phyloP scores from a whole-genome alignment of 2,888 invertebrate species.

The Polia nebulosa region DNA sequence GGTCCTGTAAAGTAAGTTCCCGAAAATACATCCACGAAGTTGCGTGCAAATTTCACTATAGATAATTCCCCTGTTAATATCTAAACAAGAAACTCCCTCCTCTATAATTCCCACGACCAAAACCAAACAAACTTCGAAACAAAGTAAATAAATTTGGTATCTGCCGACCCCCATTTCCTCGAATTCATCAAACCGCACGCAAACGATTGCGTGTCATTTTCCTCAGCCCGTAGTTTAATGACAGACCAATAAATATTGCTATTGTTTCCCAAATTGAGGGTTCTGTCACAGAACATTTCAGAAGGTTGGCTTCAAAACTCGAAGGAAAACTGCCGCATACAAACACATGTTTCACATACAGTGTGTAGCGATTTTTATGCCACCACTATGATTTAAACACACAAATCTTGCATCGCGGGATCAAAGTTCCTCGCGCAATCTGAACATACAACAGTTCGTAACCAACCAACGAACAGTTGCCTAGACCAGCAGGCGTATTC shows the following conservation, averaged over 20 bases:
- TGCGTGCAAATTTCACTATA: not conserved
- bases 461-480: too few relatives aligned
- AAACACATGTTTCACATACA: too few relatives aligned
- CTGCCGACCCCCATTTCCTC: slow-evolving; percentile 56
- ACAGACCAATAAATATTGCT: slow-evolving; percentile 58
- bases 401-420: too few relatives aligned
- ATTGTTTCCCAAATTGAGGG: slow-evolving; percentile 46
- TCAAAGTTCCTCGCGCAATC: too few relatives aligned
- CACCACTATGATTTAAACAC: too few relatives aligned
- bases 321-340: not conserved
- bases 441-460: too few relatives aligned
- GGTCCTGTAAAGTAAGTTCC: too few relatives aligned
- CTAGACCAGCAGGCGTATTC: too few relatives aligned
- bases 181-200: slow-evolving; percentile 64
- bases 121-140: slow-evolving; percentile 32
- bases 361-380: too few relatives aligned
- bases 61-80: slow-evolving; percentile 23
- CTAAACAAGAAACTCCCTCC: slow-evolving; percentile 23
- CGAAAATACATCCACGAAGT: not conserved
- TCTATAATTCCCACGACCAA: slow-evolving; percentile 22
- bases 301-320: not conserved
- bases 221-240: slow-evolving; percentile 44
- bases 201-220: slow-evolving; percentile 62
- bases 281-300: not conserved
- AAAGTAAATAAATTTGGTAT: slow-evolving; percentile 57